A percentile compares a stretch with the other conserved stretches of the same genome.
Conservation (phyloP, 35 echinoderm and acorn worm genomes). For the Ophioderma brevispina region DNA sequence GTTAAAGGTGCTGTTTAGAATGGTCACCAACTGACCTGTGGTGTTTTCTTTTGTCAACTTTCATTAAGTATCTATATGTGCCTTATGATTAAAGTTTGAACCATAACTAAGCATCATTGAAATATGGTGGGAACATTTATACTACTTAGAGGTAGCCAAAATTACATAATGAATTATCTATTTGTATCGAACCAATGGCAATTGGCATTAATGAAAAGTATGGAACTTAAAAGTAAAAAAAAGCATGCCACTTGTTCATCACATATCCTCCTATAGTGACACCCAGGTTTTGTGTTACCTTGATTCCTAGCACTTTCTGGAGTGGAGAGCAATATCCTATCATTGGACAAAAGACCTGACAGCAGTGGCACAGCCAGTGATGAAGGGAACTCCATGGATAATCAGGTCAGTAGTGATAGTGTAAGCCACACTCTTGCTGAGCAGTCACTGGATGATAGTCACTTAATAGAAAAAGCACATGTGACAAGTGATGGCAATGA, state of each 20-base stretch:
- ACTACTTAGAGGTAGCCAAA: neutral
- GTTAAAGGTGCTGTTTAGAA: no score
- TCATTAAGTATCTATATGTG: no score
- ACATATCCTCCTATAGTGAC: neutral
- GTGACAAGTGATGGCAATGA: no score
- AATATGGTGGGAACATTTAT: neutral
- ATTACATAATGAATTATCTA: neutral
- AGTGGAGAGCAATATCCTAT: neutral
- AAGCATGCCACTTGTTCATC: neutral
- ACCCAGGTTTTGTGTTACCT: slow-evolving; percentile 1
- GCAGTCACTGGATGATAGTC: neutral
- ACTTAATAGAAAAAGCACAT: no score
- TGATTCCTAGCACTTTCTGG: neutral
- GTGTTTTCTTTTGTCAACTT: no score
- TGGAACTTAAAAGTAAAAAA: neutral
- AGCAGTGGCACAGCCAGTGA: neutral
- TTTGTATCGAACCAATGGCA: neutral
- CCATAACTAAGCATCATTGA: neutral
- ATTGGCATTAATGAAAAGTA: neutral
- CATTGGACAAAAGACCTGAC: no score
- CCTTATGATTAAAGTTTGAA: neutral
- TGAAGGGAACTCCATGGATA: neutral
- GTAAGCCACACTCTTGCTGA: no score
- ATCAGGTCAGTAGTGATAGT: neutral
- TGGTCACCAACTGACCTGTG: no score